Conservation (phyloP, 2,113 vertebrate genomes). For the Furnarius figulus region DNA sequence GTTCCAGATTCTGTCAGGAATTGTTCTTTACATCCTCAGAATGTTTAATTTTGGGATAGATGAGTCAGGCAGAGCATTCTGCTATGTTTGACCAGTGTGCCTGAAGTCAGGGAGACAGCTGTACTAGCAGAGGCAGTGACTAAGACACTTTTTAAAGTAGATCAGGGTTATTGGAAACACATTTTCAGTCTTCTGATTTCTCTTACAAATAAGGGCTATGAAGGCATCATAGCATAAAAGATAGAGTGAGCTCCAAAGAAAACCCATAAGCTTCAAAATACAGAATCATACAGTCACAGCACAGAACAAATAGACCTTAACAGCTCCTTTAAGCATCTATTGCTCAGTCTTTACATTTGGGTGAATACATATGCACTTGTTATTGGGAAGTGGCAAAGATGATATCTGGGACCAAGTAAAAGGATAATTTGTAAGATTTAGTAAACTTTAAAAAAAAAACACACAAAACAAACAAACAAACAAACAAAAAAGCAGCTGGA, state of each 20-base stretch:
- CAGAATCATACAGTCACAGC: rapidly evolving
- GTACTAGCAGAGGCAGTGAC: neutral
- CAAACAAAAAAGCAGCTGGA: no score
- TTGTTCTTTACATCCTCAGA: neutral
- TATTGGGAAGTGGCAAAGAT: neutral
- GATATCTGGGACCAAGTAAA: neutral
- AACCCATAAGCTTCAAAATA: neutral
- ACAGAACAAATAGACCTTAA: neutral
- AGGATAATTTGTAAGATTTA: neutral
- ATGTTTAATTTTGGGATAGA: neutral
- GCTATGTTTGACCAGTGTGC: no score
- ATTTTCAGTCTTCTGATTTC: neutral
- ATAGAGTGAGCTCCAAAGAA: neutral
- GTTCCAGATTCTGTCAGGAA: neutral
- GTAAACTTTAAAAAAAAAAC: neutral
- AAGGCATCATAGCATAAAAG: neutral
- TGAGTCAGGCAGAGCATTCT: neutral
- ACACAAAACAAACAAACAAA: no score
- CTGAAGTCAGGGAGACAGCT: neutral
- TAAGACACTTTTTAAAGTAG: neutral
- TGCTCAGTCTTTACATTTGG: neutral
- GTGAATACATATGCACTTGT: neutral
- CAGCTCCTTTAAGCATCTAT: neutral
- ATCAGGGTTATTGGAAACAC: neutral
- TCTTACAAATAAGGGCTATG: neutral